Evolutionary conservation across 2,888 invertebrate species (phyloP).

Genomic region (Brenthis daphne): DNA sequence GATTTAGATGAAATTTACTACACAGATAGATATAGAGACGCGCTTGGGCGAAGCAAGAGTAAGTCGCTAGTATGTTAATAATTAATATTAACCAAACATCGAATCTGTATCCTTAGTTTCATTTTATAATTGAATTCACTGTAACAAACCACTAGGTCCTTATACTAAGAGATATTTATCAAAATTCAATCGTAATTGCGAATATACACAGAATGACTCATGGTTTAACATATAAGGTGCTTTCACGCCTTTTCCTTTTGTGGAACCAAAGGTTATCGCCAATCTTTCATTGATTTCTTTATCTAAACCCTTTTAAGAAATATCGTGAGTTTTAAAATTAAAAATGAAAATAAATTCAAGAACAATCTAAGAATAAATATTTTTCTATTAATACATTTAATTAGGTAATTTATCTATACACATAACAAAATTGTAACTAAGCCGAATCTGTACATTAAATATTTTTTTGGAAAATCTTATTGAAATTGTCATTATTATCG

Average conservation of each 20-base stretch:
- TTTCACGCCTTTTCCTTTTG: constrained; percentile 36
- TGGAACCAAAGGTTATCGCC: constrained; percentile 31
- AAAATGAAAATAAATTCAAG: constrained; percentile 3
- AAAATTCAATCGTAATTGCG: constrained; percentile 23
- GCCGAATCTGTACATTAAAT: too few species aligned
- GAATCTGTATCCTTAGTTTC: neutral
- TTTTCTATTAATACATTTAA: neutral
- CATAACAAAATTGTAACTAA: too few species aligned
- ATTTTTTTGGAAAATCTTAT: too few species aligned
- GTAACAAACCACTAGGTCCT: neutral
- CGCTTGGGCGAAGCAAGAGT: too few species aligned
- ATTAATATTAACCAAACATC: neutral
- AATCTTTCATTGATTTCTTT: constrained; percentile 39
- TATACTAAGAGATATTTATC: constrained; percentile 10
- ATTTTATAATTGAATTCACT: neutral
- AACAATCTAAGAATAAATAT: neutral
- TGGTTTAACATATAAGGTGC: constrained; percentile 29
- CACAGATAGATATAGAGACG: neutral
- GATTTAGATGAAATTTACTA: neutral
- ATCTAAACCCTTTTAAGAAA: constrained; percentile 34
- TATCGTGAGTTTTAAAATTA: constrained; percentile 23
- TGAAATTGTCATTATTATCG: too few species aligned
- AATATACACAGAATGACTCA: constrained; percentile 24
- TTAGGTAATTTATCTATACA: too few species aligned
- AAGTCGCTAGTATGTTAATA: too few species aligned